These are phyloP conservation scores for Podiceps cristatus DNA, from an alignment of 2,113 vertebrate species.

Conservation along the genomic window DNA sequence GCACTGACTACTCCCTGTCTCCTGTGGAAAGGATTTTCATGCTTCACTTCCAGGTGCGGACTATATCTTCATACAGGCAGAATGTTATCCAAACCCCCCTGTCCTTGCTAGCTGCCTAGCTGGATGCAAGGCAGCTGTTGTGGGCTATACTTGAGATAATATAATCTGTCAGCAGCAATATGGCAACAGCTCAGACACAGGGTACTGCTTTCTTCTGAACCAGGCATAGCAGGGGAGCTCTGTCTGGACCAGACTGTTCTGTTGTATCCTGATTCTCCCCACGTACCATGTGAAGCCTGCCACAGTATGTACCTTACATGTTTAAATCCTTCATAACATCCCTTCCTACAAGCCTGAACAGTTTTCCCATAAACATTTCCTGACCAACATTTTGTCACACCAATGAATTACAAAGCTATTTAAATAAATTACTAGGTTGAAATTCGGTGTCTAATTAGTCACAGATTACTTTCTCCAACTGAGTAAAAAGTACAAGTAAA, in stretches of 20 bases:
- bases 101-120: neutral
- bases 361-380: neutral
- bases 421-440: neutral
- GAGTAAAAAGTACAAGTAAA: neutral
- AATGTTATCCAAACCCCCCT: neutral
- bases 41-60: neutral
- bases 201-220: neutral
- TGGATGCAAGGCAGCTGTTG: neutral
- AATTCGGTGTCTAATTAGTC: neutral
- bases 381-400: neutral
- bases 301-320: fast-evolving
- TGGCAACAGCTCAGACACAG: neutral
- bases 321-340: neutral
- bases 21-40: neutral
- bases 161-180: slow-evolving; percentile 12
- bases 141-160: neutral
- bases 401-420: neutral
- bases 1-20: neutral
- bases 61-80: neutral
- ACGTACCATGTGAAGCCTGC: neutral
- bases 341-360: neutral
- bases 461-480: neutral
- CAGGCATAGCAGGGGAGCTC: neutral
- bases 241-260: neutral
- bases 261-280: neutral